phyloP scores from a whole-genome alignment of 2,113 vertebrate genomes.

The Cyanoderma ruficeps region DNA sequence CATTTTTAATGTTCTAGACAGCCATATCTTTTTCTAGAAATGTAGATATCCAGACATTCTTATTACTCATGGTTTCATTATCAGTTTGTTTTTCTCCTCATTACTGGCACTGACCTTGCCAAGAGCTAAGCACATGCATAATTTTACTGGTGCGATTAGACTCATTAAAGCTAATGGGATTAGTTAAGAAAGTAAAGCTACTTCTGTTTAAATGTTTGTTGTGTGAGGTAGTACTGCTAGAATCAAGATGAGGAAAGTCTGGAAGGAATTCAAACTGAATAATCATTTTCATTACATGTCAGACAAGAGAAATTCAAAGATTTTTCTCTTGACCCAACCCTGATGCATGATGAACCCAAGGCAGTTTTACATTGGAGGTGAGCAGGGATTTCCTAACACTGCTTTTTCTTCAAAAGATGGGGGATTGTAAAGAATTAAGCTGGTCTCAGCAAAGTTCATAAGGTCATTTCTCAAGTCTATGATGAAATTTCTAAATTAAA shows the following conservation, averaged over 20 bases:
- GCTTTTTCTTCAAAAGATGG: not conserved
- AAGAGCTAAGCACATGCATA: conserved; percentile 34
- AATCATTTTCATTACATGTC: not conserved
- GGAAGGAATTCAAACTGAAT: not conserved
- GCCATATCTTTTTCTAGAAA: not conserved
- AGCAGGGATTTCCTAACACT: not conserved
- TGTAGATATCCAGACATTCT: not conserved
- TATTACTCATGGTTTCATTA: not conserved
- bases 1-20: not conserved
- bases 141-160: conserved; percentile 35
- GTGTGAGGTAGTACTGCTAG: not conserved
- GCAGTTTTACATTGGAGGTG: not conserved
- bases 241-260: not conserved
- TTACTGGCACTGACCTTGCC: conserved; percentile 43
- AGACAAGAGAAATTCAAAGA: not conserved
- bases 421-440: not conserved
- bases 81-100: conserved; percentile 44
- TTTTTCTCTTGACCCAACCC: not conserved
- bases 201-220: conserved; percentile 33
- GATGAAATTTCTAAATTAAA: not conserved
- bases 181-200: conserved; percentile 54
- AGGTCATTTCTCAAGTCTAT: not conserved
- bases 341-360: not conserved
- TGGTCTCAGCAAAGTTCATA: not conserved
- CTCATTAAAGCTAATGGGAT: conserved; percentile 50